Conservation (phyloP, 2,113 vertebrate genomes). For the Gambusia holbrooki region DNA sequence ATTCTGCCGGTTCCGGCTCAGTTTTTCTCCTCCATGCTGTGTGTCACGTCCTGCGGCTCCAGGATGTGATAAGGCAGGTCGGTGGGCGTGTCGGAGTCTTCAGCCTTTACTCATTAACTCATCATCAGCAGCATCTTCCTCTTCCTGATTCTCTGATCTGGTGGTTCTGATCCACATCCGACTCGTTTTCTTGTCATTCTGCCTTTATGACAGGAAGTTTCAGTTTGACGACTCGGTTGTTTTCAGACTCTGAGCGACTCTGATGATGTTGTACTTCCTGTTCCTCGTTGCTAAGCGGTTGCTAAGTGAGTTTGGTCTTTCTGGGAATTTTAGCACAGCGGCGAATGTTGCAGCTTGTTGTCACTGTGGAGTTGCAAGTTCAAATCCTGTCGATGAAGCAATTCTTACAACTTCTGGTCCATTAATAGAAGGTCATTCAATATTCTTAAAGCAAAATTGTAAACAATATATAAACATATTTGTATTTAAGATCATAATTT, state of each 20-base stretch:
- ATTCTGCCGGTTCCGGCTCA: too few species aligned
- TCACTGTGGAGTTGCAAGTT: not conserved
- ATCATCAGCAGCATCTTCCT: not conserved
- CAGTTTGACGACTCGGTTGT: not conserved
- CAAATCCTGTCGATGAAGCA: not conserved
- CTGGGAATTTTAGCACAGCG: slow-evolving; percentile 4
- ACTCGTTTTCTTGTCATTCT: not conserved
- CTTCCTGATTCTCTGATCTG: not conserved
- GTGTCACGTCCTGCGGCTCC: slow-evolving; percentile 15
- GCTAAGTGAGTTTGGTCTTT: not conserved
- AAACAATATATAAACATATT: too few species aligned
- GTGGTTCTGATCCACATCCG: not conserved
- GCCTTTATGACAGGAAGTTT: not conserved
- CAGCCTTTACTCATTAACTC: not conserved
- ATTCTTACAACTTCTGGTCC: not conserved
- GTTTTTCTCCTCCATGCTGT: not conserved
- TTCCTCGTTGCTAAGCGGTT: not conserved
- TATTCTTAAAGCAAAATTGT: too few species aligned
- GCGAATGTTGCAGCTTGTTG: not conserved
- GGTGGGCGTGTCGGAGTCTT: not conserved
- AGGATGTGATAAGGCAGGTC: slow-evolving; percentile 12
- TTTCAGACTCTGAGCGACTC: not conserved
- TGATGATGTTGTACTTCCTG: slow-evolving; percentile 14
- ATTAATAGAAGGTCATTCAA: too few species aligned
- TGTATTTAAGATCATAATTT: too few species aligned